Conservation (phyloP, 2,888 invertebrate genomes). For the Folsomia manolachei region DNA sequence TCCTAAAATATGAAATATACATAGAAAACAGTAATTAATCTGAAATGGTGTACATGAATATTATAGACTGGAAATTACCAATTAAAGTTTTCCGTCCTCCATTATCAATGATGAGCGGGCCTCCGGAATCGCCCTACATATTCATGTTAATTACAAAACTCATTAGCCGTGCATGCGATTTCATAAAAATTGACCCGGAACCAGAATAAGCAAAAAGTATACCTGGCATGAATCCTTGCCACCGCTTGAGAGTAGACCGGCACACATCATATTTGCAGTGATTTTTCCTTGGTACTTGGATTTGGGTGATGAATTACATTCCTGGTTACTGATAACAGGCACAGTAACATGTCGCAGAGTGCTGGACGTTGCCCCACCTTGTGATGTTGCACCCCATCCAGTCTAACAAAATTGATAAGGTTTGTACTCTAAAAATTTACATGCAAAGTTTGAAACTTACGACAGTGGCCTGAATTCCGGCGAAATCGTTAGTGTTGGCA, state of each 20-base stretch:
- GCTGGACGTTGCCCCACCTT: conserved; percentile 57
- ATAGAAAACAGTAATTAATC: not conserved
- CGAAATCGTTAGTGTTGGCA: conserved; percentile 38
- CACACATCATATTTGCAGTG: conserved; percentile 41
- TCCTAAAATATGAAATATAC: conserved; percentile 7
- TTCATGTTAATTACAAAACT: conserved; percentile 6
- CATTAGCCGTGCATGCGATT: not conserved
- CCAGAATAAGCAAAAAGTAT: not conserved
- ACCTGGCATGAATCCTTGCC: conserved; percentile 40
- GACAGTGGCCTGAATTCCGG: conserved; percentile 41
- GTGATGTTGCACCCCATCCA: conserved; percentile 41
- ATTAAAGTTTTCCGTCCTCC: conserved; percentile 44
- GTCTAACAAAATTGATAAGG: not conserved
- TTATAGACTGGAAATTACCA: not conserved
- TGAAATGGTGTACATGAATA: too few species aligned
- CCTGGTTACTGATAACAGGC: conserved; percentile 72
- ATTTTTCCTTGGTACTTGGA: conserved; percentile 44
- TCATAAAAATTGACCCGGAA: not conserved
- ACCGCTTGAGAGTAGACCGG: conserved; percentile 31
- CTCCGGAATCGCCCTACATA: conserved; percentile 28
- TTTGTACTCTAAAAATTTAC: conserved; percentile 1
- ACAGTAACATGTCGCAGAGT: conserved; percentile 74
- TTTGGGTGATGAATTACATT: conserved; percentile 60
- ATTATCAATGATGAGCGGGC: conserved; percentile 46
- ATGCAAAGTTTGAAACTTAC: conserved; percentile 20